These are phyloP conservation scores for Onychomys arenicola DNA, from an alignment of 2,797 vertebrate genomes.

Conservation along the genomic window DNA sequence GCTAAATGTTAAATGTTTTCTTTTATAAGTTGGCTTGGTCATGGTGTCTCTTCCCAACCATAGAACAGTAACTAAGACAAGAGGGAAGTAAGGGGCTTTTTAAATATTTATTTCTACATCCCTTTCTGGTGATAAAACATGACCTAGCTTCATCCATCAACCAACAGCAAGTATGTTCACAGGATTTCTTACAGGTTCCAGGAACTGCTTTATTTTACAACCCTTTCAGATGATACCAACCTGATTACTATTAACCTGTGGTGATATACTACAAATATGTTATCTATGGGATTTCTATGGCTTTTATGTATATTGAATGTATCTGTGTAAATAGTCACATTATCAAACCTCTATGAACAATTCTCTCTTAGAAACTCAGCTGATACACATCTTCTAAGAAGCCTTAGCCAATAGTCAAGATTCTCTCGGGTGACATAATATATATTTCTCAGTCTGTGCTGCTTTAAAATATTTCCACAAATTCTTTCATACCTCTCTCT, in stretches of 20 bases:
- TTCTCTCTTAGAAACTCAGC: neutral
- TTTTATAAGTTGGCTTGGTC: neutral
- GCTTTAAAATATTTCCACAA: conserved; percentile 32
- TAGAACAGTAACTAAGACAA: neutral
- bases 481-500: neutral
- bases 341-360: conserved; percentile 23
- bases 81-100: neutral
- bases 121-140: neutral
- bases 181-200: neutral
- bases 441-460: neutral
- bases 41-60: neutral
- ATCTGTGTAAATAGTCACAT: conserved; percentile 7
- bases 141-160: neutral
- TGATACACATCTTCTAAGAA: neutral
- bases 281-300: neutral
- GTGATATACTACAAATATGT: neutral
- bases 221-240: neutral
- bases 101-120: neutral
- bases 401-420: neutral
- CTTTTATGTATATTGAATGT: neutral
- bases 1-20: neutral
- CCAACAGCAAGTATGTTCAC: neutral
- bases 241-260: neutral
- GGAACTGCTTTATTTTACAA: neutral
- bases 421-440: neutral